phyloP scores from a whole-genome alignment of 2,888 invertebrate species.

The Sphinx pinastri region DNA sequence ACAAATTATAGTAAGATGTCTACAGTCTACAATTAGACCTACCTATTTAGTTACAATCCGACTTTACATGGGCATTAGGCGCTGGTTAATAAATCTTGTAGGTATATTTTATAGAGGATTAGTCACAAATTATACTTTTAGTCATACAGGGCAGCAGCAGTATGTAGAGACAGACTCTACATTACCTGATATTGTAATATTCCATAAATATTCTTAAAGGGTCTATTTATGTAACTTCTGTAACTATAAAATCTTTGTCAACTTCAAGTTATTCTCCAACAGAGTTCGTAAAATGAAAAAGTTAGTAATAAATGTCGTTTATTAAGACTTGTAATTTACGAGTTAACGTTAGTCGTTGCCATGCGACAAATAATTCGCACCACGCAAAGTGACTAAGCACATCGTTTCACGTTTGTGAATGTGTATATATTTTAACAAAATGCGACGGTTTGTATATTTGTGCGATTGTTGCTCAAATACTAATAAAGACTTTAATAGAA shows the following conservation, averaged over 20 bases:
- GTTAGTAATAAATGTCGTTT: constrained; percentile 1
- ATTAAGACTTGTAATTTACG: constrained; percentile 29
- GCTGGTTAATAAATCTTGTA: too few species aligned
- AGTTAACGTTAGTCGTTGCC: constrained; percentile 34
- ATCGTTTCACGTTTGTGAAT: background rate
- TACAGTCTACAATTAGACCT: too few species aligned
- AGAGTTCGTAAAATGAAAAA: background rate
- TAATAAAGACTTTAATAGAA: too few species aligned
- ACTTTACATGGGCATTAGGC: too few species aligned
- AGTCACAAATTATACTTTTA: too few species aligned
- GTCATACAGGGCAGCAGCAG: too few species aligned
- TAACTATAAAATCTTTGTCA: background rate
- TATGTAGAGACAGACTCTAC: too few species aligned
- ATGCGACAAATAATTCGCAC: constrained; percentile 25
- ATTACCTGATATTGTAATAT: too few species aligned
- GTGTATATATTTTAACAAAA: constrained; percentile 33
- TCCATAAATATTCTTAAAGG: background rate
- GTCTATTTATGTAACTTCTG: background rate
- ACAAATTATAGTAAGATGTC: background rate
- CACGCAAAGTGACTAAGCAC: constrained; percentile 23
- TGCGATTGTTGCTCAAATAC: background rate
- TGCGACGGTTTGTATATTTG: constrained; percentile 45
- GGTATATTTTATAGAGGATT: too few species aligned
- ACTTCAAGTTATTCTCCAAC: background rate
- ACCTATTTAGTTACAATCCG: too few species aligned